Evolutionary conservation across 1,140 invertebrate genomes (phyloP).

Genomic region (Drosophila watanabei): DNA sequence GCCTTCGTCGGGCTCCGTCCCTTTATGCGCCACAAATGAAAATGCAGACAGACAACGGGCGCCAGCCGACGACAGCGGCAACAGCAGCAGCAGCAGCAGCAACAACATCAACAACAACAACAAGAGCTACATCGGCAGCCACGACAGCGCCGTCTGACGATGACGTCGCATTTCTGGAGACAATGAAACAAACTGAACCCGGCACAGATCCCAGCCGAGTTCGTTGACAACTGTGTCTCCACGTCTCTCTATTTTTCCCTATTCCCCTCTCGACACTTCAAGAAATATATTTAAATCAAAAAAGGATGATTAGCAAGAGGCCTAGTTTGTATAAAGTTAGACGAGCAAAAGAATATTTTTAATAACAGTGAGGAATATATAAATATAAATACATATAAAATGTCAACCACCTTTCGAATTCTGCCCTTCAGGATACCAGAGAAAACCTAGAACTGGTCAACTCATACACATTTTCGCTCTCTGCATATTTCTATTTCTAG

Average conservation of each 20-base stretch:
- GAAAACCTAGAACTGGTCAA: not conserved
- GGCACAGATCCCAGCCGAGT: constrained; percentile 64
- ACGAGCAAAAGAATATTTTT: too few relatives aligned
- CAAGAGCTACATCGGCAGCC: constrained; percentile 19
- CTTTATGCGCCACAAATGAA: constrained; percentile 83
- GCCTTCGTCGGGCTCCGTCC: constrained; percentile 61
- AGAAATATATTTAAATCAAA: constrained; percentile 3
- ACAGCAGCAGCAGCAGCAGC: constrained; percentile 25
- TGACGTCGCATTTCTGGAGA: constrained; percentile 81
- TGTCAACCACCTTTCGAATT: too few relatives aligned
- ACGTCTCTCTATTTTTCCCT: constrained; percentile 1
- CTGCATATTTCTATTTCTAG: constrained; percentile 24
- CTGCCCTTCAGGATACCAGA: too few relatives aligned
- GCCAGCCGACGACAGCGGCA: constrained; percentile 57
- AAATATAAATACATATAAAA: too few relatives aligned
- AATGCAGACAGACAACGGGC: constrained; percentile 83
- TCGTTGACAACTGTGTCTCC: constrained; percentile 68
- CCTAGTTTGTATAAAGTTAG: too few relatives aligned
- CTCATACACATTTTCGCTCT: not conserved
- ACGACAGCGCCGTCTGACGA: constrained; percentile 68
- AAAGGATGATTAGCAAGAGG: too few relatives aligned
- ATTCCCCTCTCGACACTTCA: not conserved
- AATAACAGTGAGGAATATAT: not conserved
- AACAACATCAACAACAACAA: constrained; percentile 21
- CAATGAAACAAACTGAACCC: constrained; percentile 74